Base-by-base conservation (phyloP, 2,113 vertebrate genomes). In the Vimba vimba region DNA sequence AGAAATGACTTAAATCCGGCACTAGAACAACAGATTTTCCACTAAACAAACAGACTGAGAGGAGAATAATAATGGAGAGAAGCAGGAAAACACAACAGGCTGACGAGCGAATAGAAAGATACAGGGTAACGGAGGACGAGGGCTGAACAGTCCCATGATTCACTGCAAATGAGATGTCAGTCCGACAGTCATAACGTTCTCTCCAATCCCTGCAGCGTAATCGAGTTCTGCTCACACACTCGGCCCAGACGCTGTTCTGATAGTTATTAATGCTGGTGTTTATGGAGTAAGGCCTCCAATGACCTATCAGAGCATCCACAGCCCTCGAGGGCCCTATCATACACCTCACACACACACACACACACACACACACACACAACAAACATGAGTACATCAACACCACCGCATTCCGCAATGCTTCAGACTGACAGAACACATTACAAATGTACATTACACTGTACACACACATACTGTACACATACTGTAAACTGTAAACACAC, bases 111-210 rank as follows among this genome's bases (percentile, higher is more conserved):
- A 78, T 25, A 79, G 47, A 77, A 74, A 52, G 47, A 47, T 45
- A 86, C 39, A 30, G 21, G 43, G 77, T 79, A 17, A 55, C 36
- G 76, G 79, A 59, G 30, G 33, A 60, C 19, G 79, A 55, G 62
- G 12, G 80, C 76, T 71, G 60, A 87, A 87, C 66, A 19, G 88
- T 71, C 90, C 94, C 92, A 92, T 94, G 93, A 95, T 94, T 94
- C 93, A 94, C 91, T 93, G 92, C 95, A 95, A 95, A 94, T 94
- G 92, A 95, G 94, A 94, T 93, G 94, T 95, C 95, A 94, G 92
- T 92, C 91, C 93, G 93, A 92, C 91, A 93, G 93, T 93, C 90
- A 90, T 91, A 94, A 93, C 90, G 90, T 90, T 89, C 87, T 85
- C 74, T 87, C 90, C 84, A 66, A 91, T 93, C 89, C 91, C 91